Percentiles rank a stretch among this genome's conserved stretches.
Conservation (phyloP, 2,888 invertebrate genomes). For the Peribatodes rhomboidaria region DNA sequence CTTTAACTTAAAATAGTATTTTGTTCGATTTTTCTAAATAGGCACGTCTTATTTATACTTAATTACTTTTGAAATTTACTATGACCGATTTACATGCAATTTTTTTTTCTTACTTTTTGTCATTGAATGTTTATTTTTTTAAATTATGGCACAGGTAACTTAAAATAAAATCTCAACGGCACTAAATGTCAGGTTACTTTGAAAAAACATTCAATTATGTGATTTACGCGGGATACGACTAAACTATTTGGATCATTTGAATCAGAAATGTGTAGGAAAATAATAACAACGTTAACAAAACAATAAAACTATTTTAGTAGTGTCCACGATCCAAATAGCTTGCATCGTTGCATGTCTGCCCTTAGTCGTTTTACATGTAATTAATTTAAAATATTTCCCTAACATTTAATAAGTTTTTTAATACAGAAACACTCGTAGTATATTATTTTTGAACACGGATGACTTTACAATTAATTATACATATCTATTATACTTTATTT, state of each 20-base stretch:
- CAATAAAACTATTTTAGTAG: slow-evolving; percentile 17
- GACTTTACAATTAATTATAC: slow-evolving; percentile 76
- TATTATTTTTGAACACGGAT: slow-evolving; percentile 79
- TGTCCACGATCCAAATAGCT: slow-evolving; percentile 41
- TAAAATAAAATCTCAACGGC: slow-evolving; percentile 58
- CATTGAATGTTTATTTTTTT: slow-evolving; percentile 38
- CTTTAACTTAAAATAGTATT: slow-evolving; percentile 49
- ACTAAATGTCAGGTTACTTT: slow-evolving; percentile 53
- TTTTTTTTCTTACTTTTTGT: slow-evolving; percentile 33
- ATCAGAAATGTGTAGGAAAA: slow-evolving; percentile 41
- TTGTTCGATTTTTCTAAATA: slow-evolving; percentile 35
- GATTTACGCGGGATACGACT: slow-evolving; percentile 38
- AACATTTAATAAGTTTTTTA: slow-evolving; percentile 61
- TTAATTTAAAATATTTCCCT: slow-evolving; percentile 40
- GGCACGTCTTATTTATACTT: slow-evolving; percentile 45
- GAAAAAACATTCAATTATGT: slow-evolving; percentile 42
- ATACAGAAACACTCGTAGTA: slow-evolving; percentile 75
- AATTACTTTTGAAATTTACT: slow-evolving; percentile 33
- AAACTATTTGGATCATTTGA: slow-evolving; percentile 44
- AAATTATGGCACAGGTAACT: slow-evolving; percentile 72
- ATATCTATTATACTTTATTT: slow-evolving; percentile 67
- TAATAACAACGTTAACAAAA: slow-evolving; percentile 42
- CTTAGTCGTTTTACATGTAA: slow-evolving; percentile 31
- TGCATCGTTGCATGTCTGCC: slow-evolving; percentile 22
- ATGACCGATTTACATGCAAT: slow-evolving; percentile 29